A percentile compares a stretch with the other conserved stretches of the same genome.
Evolutionary conservation across 2,888 invertebrate genomes (phyloP).

Genomic region (Hanleya hanleyi): DNA sequence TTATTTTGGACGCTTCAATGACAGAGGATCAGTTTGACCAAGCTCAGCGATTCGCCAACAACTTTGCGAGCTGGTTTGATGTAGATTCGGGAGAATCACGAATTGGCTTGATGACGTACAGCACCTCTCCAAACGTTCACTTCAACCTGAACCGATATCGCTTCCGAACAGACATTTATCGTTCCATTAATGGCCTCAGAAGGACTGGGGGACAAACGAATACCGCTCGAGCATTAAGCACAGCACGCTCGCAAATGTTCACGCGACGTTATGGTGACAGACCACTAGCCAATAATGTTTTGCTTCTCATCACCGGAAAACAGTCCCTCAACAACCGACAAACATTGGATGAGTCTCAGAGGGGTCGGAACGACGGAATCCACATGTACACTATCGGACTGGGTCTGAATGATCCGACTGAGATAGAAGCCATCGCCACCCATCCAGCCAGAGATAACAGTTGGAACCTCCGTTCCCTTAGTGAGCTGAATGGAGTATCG

Average conservation of each 20-base stretch:
- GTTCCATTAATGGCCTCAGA: neutral
- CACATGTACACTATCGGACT: neutral
- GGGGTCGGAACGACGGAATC: neutral
- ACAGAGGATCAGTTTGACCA: constrained; percentile 45
- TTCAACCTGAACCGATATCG: neutral
- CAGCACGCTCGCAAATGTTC: constrained; percentile 46
- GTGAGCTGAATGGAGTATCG: neutral
- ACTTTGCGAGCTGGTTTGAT: constrained; percentile 41
- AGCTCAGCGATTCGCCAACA: constrained; percentile 46
- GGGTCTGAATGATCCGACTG: neutral
- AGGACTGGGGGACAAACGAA: constrained; percentile 44
- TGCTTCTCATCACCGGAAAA: constrained; percentile 56
- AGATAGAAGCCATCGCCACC: neutral
- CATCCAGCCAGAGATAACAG: neutral
- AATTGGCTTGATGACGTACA: constrained; percentile 52
- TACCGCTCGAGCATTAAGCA: neutral
- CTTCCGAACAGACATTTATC: neutral
- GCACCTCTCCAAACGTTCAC: constrained; percentile 24
- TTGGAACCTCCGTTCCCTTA: neutral
- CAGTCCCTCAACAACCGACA: neutral
- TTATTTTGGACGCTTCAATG: constrained; percentile 55
- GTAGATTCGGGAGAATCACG: constrained; percentile 50
- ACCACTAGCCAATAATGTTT: constrained; percentile 51
- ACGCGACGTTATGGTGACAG: constrained; percentile 52
- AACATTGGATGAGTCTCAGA: neutral